Conservation (phyloP, 2,113 vertebrate species). For the Phocoena phocoena region DNA sequence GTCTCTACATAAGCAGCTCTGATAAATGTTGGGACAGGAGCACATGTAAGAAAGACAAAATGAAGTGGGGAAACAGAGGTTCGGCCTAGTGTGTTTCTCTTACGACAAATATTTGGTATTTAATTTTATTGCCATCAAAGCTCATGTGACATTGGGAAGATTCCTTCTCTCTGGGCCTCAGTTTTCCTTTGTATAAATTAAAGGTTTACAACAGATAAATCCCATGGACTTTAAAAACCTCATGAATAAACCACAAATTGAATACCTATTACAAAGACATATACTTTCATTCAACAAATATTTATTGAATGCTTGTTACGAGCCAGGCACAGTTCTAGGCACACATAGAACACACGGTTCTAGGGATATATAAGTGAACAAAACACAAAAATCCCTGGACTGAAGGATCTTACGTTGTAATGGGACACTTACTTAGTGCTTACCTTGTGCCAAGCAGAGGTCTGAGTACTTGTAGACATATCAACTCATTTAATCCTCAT, state of each 20-base stretch:
- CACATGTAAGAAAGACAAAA: not conserved
- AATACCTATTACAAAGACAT: not conserved
- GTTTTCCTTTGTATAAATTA: not conserved
- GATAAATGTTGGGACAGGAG: not conserved
- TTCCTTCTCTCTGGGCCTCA: not conserved
- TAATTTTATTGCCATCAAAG: conserved; percentile 21
- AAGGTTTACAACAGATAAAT: not conserved
- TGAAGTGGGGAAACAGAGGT: not conserved
- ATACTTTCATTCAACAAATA: not conserved
- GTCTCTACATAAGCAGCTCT: not conserved
- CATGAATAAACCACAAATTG: not conserved
- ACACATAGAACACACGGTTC: not conserved
- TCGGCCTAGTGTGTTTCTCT: not conserved
- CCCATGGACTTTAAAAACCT: not conserved
- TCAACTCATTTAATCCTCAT: not conserved
- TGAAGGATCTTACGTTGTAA: not conserved
- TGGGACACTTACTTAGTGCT: not conserved
- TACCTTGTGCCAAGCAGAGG: not conserved
- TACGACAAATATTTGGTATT: not conserved
- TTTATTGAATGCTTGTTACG: not conserved
- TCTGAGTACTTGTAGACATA: not conserved
- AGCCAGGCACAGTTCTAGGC: not conserved
- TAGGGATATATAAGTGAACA: not conserved
- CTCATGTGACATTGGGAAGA: not conserved
- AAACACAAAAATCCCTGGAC: not conserved